Evolutionary conservation across 2,797 vertebrate species (phyloP).

Genomic region (Antrozous pallidus): DNA sequence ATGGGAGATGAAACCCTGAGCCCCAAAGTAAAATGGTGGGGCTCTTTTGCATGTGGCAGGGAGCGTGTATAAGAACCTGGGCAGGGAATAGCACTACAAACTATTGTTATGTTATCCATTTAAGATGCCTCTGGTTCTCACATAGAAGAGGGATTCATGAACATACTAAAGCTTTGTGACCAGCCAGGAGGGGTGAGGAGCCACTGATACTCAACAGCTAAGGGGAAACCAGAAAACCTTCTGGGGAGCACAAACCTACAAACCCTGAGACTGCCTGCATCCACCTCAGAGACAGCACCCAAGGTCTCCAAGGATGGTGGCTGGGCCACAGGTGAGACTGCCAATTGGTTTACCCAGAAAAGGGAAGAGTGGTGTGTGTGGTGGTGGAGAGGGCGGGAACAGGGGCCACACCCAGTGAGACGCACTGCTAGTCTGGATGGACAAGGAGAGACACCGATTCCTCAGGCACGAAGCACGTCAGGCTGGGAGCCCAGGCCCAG

Average conservation of each 20-base stretch:
- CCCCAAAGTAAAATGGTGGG: not conserved
- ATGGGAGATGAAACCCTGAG: accelerated
- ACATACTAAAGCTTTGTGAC: not conserved
- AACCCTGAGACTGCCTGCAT: not conserved
- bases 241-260: not conserved
- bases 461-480: not conserved
- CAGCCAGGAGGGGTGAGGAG: no score
- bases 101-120: not conserved
- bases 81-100: not conserved
- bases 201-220: not conserved
- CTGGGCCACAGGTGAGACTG: not conserved
- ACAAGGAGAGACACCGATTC: not conserved
- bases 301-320: not conserved
- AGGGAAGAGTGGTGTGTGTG: accelerated
- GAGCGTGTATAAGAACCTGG: not conserved
- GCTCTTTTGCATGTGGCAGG: not conserved
- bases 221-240: not conserved
- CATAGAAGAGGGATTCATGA: not conserved
- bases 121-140: not conserved
- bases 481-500: not conserved
- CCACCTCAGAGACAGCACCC: not conserved
- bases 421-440: accelerated
- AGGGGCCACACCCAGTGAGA: accelerated
- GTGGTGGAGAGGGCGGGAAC: accelerated
- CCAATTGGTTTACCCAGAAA: accelerated